Base-by-base conservation (phyloP, 2,113 vertebrate genomes). In the Labeo catla region DNA sequence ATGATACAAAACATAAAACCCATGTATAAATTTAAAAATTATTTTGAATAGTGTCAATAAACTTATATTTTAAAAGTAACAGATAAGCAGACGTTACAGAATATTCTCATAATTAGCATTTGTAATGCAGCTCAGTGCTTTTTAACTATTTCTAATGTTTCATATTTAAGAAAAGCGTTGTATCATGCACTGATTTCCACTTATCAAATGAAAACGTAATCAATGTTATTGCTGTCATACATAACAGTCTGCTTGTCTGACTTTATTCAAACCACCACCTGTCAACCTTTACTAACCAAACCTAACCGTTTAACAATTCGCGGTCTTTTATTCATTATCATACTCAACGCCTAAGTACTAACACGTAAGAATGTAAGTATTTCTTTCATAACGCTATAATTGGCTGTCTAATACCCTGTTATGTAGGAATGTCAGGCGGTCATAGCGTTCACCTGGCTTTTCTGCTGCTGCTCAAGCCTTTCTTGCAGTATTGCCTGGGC, bases 401-500 rank as follows among this genome's bases (percentile, higher is more conserved):
- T 34, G 43, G n/a, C n/a, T 81, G 39, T 49, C n/a, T 66, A 10
- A 65, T 65, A 1, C n/a, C 23, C 43, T 81, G 45, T 82, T 28
- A 70, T 70, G 59, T 1, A 39, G 43, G 36, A 83, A 43, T 10
- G 4, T 83, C 5, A 90, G 84, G 81, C 21, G 54, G 4, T 21
- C 54, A 8, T 1, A 0, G 2, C 4, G 11, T 12, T 70, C 34
- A 95, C 95, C 93, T 93, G 94, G 76, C 84, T 93, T 79, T 90
- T 91, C 89, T 92, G 87, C 83, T 90, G 92, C 61, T 92, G 93
- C 87, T 92, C 91, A 36, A 95, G 94, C 7, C 91, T 88, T 80
- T 95, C 91, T 84, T 95, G 95, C 28, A 96, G 91, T 84, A 95
- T 94, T 0, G 94, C 92, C 82, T 95, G 95, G 34, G 95, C 94